A percentile compares a stretch with the other conserved stretches of the same genome.
Conservation (phyloP, 2,888 invertebrate genomes). For the Cheilosia variabilis region DNA sequence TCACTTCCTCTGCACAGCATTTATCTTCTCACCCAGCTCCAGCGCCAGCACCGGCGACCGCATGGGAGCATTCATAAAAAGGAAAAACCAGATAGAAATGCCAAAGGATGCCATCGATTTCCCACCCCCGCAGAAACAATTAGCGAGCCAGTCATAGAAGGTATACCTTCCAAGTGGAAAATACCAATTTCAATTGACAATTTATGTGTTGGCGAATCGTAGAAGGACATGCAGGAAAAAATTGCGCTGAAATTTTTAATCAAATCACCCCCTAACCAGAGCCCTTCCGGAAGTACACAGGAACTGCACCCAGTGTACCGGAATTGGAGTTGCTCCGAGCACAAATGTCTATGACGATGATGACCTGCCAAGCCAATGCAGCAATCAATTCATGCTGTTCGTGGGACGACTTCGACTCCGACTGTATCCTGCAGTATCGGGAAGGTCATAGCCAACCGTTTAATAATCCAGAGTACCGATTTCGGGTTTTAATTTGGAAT, state of each 20-base stretch:
- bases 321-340: constrained; percentile 58
- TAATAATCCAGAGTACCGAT: constrained; percentile 21
- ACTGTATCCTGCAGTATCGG: constrained; percentile 6
- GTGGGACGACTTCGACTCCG: constrained; percentile 9
- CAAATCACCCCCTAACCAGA: constrained; percentile 47
- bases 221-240: constrained; percentile 16
- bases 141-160: constrained; percentile 35
- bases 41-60: not conserved
- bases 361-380: constrained; percentile 62
- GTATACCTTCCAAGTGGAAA: not conserved
- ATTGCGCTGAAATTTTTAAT: constrained; percentile 63
- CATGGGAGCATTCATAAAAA: constrained; percentile 42
- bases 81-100: constrained; percentile 34
- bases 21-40: constrained; percentile 44
- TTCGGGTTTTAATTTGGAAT: constrained; percentile 33
- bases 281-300: constrained; percentile 62
- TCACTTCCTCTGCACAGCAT: constrained; percentile 64
- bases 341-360: constrained; percentile 62
- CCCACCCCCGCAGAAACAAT: constrained; percentile 48
- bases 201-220: constrained; percentile 49
- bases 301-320: constrained; percentile 61
- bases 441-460: constrained; percentile 27
- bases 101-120: constrained; percentile 68
- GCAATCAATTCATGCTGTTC: constrained; percentile 64
- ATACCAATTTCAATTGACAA: constrained; percentile 61